Conservation (phyloP, 1,140 invertebrate species). For the Drosophila novamexicana region DNA sequence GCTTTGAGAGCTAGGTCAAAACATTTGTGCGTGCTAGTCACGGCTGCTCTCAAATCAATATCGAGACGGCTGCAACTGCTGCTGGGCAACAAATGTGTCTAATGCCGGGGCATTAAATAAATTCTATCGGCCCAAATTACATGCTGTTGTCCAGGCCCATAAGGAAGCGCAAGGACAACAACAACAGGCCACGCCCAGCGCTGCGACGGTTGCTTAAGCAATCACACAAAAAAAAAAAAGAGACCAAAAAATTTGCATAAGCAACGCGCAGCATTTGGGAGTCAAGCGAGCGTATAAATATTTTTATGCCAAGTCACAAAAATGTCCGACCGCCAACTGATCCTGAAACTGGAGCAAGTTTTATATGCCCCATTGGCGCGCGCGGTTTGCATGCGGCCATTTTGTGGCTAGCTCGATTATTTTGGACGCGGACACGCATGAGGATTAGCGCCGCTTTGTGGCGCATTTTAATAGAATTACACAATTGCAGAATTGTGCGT, state of each 20-base stretch:
- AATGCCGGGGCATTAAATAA: constrained; percentile 72
- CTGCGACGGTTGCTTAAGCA: constrained; percentile 67
- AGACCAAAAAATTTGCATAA: constrained; percentile 68
- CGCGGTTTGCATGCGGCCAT: constrained; percentile 43
- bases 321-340: constrained; percentile 18
- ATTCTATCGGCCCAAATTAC: constrained; percentile 75
- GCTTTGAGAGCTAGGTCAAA: constrained; percentile 25
- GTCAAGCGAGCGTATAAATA: constrained; percentile 75
- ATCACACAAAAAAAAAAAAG: constrained; percentile 27
- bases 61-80: constrained; percentile 24
- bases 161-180: constrained; percentile 32
- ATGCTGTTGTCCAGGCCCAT: constrained; percentile 44
- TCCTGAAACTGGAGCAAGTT: background rate
- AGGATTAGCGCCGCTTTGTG: constrained; percentile 68
- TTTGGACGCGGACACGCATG: constrained; percentile 53
- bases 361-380: background rate
- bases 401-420: constrained; percentile 53
- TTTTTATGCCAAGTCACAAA: constrained; percentile 72
- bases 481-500: constrained; percentile 31
- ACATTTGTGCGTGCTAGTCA: constrained; percentile 8
- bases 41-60: constrained; percentile 51
- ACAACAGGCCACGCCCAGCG: constrained; percentile 43
- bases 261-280: constrained; percentile 73
- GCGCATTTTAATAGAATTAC: constrained; percentile 73
- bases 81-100: constrained; percentile 72